phyloP scores from a whole-genome alignment of 2,113 vertebrate species.

The Nettapus auritus region DNA sequence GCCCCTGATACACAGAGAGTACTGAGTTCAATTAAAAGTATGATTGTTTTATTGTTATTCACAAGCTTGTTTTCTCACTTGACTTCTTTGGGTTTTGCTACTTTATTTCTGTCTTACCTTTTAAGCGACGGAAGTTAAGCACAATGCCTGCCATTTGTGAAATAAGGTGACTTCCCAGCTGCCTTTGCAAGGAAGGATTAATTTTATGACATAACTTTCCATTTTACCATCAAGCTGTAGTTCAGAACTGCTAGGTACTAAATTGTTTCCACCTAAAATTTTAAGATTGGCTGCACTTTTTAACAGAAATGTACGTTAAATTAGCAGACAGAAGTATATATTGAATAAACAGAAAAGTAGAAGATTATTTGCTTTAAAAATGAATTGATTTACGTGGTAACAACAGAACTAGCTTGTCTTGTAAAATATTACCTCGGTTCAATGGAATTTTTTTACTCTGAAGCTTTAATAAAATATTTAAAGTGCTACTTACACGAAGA shows the following conservation, averaged over 20 bases:
- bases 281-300: background rate
- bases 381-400: background rate
- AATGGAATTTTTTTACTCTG: background rate
- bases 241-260: background rate
- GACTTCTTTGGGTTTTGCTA: background rate
- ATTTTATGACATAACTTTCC: background rate
- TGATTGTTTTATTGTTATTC: background rate
- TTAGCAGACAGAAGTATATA: background rate
- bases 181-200: background rate
- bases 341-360: background rate
- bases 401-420: slow-evolving; percentile 1
- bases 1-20: background rate
- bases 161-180: background rate
- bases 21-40: background rate
- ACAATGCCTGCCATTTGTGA: background rate
- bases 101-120: background rate
- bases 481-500: background rate
- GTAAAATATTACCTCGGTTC: background rate
- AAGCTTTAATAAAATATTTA: slow-evolving; percentile 44
- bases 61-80: background rate
- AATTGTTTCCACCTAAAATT: background rate
- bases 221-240: background rate
- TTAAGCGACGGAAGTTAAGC: background rate
- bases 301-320: background rate
- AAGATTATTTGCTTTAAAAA: background rate